Evolutionary conservation across 2,888 invertebrate genomes (phyloP), one percentile per base, ranked within the genome.

Genomic region (Coleophora deauratella): DNA sequence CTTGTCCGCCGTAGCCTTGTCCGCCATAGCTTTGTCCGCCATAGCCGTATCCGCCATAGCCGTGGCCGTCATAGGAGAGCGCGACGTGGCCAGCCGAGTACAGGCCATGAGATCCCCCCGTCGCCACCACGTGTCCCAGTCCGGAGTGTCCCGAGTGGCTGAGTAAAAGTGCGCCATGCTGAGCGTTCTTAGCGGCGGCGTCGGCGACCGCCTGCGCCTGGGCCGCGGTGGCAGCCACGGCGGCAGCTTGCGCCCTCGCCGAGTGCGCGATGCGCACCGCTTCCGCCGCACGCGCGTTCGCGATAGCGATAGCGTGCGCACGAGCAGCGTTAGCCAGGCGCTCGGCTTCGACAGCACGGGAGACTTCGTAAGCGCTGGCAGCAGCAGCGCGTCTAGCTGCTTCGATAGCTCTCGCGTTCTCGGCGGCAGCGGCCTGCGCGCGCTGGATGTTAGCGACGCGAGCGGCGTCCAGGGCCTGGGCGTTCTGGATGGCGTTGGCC

Each of bases 381-480:
- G 66, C 66, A 9, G 70, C 75, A 4, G 78, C 78, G 43, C 80
- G 75, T 51, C 79, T 66, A 0, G 84, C 81, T 1, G 84, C 82
- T 15, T 84, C 82, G 1, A 63, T 64, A 9, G 84, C 80, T 33
- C 82, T 66, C 0, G 81, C 82, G 54, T 80, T 82, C 45, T 84
- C 84, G 46, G 57, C 65, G 2, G 84, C 84, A 35, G 84, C 84
- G n/a, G 81, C 81, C 48, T 84, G 79, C 1, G 84, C 84, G 28
- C 84, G 64, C 46, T 82, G 84, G 4, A 79, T 55, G 55, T 82
- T 82, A 35, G 80, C 81, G 9, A 78, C 57, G 21, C 84, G 79
- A 0, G 80, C 72, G 1, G 78, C 82, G 43, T 84, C 79, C 12
- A 81, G 54, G 10, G 84, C 84, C 31, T 78, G 77, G 2, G 84